Evolutionary conservation across 1,140 invertebrate genomes (phyloP).

Genomic region (Drosophila lacteicornis): DNA sequence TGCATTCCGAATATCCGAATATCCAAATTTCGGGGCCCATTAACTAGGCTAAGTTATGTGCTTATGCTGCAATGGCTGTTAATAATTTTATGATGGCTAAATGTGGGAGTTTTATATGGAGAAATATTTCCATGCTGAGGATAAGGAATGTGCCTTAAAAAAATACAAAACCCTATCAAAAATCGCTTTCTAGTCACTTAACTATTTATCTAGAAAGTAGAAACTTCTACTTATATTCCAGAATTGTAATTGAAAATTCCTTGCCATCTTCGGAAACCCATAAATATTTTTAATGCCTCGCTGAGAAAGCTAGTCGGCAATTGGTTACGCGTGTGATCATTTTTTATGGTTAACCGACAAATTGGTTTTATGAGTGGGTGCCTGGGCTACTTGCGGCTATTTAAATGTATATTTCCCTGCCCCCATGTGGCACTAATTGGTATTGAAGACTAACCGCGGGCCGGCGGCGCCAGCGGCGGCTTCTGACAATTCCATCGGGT

Average conservation of each 20-base stretch:
- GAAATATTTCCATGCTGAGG: neutral
- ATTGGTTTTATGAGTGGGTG: conserved; percentile 57
- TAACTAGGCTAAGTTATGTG: conserved; percentile 18
- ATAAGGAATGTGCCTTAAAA: neutral
- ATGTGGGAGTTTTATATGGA: neutral
- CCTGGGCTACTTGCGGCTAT: conserved; percentile 50
- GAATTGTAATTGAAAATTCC: conserved; percentile 42
- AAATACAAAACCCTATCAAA: neutral
- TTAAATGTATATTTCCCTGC: conserved; percentile 42
- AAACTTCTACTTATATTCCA: neutral
- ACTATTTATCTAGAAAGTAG: neutral
- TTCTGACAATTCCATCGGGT: conserved; percentile 73
- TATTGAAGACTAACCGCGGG: conserved; percentile 58
- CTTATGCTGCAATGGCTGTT: conserved; percentile 20
- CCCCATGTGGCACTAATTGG: conserved; percentile 57
- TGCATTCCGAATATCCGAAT: conserved; percentile 34
- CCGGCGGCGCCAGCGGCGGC: conserved; percentile 44
- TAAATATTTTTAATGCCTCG: conserved; percentile 44
- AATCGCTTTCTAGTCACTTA: no score
- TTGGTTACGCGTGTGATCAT: conserved; percentile 27
- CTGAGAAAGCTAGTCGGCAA: conserved; percentile 28
- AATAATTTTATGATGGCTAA: conserved; percentile 27
- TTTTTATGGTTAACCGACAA: conserved; percentile 15
- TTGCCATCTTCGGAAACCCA: conserved; percentile 32
- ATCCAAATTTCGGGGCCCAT: conserved; percentile 17